Evolutionary conservation across 2,888 invertebrate species (phyloP).

Genomic region (Podotricha telesiphe): DNA sequence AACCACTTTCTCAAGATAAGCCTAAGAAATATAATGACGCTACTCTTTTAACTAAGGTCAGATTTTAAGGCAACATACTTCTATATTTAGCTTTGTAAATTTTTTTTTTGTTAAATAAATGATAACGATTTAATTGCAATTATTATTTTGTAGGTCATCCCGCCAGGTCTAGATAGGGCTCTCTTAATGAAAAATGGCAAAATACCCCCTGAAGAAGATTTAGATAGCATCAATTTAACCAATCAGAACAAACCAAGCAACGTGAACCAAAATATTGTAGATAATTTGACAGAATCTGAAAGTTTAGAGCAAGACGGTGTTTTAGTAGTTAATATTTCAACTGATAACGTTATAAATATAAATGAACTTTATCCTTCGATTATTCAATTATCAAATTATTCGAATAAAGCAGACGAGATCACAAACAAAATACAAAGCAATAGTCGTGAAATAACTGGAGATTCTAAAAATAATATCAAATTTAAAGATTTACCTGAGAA

Average conservation of each 20-base stretch:
- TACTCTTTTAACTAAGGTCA: conserved; percentile 72
- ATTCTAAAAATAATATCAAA: conserved; percentile 72
- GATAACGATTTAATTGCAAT: too few species aligned
- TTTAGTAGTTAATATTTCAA: conserved; percentile 75
- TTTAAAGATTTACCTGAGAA: conserved; percentile 75
- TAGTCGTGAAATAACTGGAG: conserved; percentile 80
- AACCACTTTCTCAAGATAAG: conserved; percentile 81
- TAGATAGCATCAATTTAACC: conserved; percentile 54
- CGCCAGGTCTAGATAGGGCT: conserved; percentile 73
- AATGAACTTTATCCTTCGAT: conserved; percentile 71
- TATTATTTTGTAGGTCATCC: conserved; percentile 57
- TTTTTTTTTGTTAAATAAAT: too few species aligned
- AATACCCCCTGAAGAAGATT: conserved; percentile 66
- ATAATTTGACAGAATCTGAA: conserved; percentile 76
- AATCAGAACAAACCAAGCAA: conserved; percentile 60
- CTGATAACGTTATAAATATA: conserved; percentile 74
- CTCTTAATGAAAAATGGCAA: conserved; percentile 74
- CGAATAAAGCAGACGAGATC: conserved; percentile 76
- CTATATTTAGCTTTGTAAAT: too few species aligned
- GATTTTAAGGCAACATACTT: conserved; percentile 6
- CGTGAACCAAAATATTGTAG: conserved; percentile 62
- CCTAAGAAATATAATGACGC: conserved; percentile 80
- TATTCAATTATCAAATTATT: conserved; percentile 68
- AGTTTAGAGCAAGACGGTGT: conserved; percentile 81
- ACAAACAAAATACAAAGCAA: conserved; percentile 83